Conservation (phyloP, 92 coral and sea anemone species). For the Virgularia gustaviana region DNA sequence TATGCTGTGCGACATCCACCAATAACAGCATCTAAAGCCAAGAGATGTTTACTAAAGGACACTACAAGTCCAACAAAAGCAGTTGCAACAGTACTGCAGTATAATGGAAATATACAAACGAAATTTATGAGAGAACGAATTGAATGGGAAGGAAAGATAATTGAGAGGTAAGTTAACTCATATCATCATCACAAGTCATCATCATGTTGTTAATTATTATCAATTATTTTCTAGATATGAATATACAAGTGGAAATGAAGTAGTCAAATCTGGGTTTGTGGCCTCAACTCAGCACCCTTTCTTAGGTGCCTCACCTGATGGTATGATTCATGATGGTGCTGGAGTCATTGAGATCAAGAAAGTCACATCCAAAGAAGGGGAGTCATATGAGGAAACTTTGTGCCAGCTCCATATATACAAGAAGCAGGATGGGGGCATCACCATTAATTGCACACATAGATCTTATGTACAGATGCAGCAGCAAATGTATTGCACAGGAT, state of each 20-base stretch:
- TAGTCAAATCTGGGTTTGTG: constrained; percentile 7
- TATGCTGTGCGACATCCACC: not conserved
- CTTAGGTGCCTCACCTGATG: constrained; percentile 30
- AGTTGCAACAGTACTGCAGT: not conserved
- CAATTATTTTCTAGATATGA: not conserved
- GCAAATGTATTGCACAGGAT: no score
- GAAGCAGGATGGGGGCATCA: constrained; percentile 4
- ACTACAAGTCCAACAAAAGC: no score
- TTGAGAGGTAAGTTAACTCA: constrained; percentile 1
- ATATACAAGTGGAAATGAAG: constrained; percentile 25
- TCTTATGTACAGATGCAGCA: no score
- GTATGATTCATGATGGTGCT: constrained; percentile 23
- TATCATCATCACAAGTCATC: no score
- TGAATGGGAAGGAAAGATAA: no score
- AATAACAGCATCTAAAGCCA: not conserved
- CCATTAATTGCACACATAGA: not conserved
- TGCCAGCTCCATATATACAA: constrained; percentile 3
- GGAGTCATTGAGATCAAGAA: no score
- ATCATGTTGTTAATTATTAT: no score
- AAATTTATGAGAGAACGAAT: constrained; percentile 7
- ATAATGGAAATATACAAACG: constrained; percentile 2
- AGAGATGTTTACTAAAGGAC: no score
- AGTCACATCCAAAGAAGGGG: no score
- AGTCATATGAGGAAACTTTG: no score
- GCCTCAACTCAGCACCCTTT: constrained; percentile 15